A percentile compares a stretch with the other conserved stretches of the same genome.
Conservation (phyloP, 2,113 vertebrate genomes). For the Eupsittula cactorum region DNA sequence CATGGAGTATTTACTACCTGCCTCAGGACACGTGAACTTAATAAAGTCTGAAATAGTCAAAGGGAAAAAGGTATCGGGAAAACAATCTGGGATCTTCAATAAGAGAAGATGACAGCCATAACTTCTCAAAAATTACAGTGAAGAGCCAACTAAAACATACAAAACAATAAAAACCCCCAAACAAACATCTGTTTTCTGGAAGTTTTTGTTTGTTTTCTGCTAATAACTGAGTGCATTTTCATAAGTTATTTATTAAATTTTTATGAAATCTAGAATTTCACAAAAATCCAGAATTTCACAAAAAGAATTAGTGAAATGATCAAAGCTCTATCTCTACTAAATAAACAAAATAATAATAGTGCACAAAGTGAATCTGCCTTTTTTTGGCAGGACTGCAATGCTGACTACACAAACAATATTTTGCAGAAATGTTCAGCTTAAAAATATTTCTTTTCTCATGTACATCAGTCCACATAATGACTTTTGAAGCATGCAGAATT, state of each 20-base stretch:
- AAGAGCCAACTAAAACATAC: not conserved
- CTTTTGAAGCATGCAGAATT: not conserved
- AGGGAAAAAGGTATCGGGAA: not conserved
- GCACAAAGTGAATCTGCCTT: not conserved
- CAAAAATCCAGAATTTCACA: not conserved
- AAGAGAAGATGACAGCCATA: not conserved
- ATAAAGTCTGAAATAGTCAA: not conserved
- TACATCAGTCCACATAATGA: not conserved
- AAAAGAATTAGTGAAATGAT: not conserved
- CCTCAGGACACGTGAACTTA: not conserved
- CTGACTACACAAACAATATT: not conserved
- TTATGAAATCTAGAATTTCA: not conserved
- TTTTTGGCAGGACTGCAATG: not conserved
- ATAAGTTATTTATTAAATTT: not conserved
- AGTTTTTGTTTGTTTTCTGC: not conserved
- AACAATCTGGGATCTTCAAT: not conserved
- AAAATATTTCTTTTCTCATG: not conserved
- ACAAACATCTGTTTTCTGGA: not conserved
- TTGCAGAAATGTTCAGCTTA: not conserved
- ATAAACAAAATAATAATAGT: not conserved
- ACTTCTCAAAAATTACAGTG: not conserved
- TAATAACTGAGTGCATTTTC: not conserved
- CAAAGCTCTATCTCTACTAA: not conserved
- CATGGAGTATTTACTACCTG: not conserved
- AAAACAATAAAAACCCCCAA: not conserved